Evolutionary conservation across 1,140 invertebrate species (phyloP).

Genomic region (Aphelinus certus): DNA sequence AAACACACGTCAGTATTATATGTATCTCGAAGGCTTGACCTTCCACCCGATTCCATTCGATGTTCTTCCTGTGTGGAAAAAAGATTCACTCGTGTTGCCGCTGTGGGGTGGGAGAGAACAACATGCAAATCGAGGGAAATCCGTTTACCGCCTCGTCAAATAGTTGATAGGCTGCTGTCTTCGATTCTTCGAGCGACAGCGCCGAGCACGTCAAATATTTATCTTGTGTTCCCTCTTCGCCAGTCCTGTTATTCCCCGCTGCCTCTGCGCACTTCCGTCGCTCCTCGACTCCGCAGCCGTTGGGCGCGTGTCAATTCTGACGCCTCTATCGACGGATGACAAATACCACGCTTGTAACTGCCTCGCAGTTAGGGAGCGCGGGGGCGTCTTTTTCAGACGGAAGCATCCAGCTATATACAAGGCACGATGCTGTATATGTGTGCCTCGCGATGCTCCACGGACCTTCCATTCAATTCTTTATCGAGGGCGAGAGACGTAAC

Average conservation of each 20-base stretch:
- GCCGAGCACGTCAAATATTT: conserved; percentile 57
- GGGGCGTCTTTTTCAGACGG: background rate
- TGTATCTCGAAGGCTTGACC: too few species aligned
- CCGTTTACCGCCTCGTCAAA: conserved; percentile 53
- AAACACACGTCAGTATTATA: too few species aligned
- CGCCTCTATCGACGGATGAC: conserved; percentile 58
- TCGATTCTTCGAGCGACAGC: conserved; percentile 21
- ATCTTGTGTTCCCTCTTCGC: conserved; percentile 49
- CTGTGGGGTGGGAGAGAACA: background rate
- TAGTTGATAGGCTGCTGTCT: conserved; percentile 50
- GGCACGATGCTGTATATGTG: too few species aligned
- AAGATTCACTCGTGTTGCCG: too few species aligned
- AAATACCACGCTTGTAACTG: conserved; percentile 48
- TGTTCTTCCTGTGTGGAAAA: too few species aligned
- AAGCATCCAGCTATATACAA: too few species aligned
- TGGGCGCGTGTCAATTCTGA: conserved; percentile 52
- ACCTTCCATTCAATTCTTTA: too few species aligned
- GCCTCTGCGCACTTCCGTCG: conserved; percentile 25
- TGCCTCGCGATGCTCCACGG: too few species aligned
- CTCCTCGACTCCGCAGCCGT: conserved; percentile 44
- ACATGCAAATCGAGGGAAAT: conserved; percentile 51
- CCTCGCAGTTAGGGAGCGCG: background rate
- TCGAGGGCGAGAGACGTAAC: too few species aligned
- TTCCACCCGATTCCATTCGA: too few species aligned
- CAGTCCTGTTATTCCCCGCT: conserved; percentile 31